These are phyloP conservation scores for Acanthosepion lycidas DNA, from an alignment of 2,888 invertebrate species.

Conservation along the genomic window DNA sequence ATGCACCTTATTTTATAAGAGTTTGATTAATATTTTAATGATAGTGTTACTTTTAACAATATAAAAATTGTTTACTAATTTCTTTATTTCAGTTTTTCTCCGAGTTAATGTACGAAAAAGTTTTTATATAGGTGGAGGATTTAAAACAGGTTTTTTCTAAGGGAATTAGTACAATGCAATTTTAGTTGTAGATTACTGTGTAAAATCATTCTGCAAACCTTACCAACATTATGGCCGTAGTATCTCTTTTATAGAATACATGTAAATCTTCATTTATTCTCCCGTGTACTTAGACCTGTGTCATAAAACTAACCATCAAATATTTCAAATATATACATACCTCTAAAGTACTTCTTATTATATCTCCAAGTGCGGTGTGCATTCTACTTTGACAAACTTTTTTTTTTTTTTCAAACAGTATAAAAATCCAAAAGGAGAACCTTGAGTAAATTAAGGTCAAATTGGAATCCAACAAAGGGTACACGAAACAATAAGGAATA, in stretches of 20 bases:
- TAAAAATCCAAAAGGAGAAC: background rate
- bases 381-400: background rate
- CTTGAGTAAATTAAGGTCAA: background rate
- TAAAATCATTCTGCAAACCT: background rate
- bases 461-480: background rate
- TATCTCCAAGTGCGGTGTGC: background rate
- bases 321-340: background rate
- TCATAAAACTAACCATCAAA: background rate
- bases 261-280: background rate
- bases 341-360: background rate
- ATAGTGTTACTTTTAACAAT: too few relatives aligned
- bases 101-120: background rate
- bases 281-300: background rate
- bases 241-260: background rate
- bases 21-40: too few relatives aligned
- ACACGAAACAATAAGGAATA: background rate
- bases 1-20: too few relatives aligned
- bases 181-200: background rate
- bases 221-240: background rate
- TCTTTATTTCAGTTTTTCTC: background rate
- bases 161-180: background rate
- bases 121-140: background rate
- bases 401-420: background rate
- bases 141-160: background rate
- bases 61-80: too few relatives aligned